Base-by-base conservation (phyloP, 2,888 invertebrate species). In the Chymomyza fuscimana region DNA sequence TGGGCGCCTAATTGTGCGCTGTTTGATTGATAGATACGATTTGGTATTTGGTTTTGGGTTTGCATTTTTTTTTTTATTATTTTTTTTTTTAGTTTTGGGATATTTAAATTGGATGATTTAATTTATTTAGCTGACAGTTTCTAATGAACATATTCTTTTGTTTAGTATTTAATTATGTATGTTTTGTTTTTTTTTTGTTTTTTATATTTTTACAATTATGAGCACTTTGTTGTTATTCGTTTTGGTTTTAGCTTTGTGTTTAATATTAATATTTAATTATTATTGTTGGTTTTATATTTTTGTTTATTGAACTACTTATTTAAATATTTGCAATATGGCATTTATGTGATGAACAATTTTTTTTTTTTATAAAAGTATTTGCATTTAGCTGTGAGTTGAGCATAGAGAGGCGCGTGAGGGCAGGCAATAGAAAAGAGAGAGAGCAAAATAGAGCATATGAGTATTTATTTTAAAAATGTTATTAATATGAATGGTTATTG, bases 151-250 rank as follows among this genome's bases (percentile, higher is more conserved):
- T 82, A 71, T 76, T 64, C 65, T 5, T 66, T 69, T 63, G 16
- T 69, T 71, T 56, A 69, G 50, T 51, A 32, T 16, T 36, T 51
- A 54, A 51, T 7, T 51, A 25, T 68, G 46, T 25, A 58, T 54
- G 19, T 50, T 12, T 19, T 19, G n/a, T 61, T 52, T 40, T 51
- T 32, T 66, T 67, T 32, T 32, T 9, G 62, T 32, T 61, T 72
- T 63, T 66, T 58, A 19, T 70, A 79, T 65, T 72, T 66, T 79
- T 69, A 79, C 70, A 76, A 61, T 75, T 79, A 79, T 83, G 83
- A 84, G 85, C 83, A 84, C 83, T 75, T 81, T 80, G 72, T 76
- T 80, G 76, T 77, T 76, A 79, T 70, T 77, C 70, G 67, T 63
- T 51, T 64, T 56, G 52, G 51, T 63, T 69, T 71, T 74, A 63